These are phyloP conservation scores for Apogon talboti DNA, from an alignment of 2,797 vertebrate genomes.

Conservation along the genomic window DNA sequence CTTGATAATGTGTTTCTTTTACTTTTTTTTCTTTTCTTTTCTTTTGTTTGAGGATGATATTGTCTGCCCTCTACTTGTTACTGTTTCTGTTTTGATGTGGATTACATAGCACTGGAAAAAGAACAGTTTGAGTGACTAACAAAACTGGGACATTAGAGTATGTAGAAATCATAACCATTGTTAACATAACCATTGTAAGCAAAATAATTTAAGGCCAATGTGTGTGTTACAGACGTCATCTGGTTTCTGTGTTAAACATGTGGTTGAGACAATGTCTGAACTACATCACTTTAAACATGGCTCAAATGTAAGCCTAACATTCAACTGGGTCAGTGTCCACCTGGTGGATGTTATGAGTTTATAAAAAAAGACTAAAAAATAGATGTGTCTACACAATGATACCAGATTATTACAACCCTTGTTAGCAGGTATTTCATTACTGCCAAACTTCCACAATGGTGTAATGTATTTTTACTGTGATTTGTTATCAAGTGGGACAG, in stretches of 20 bases:
- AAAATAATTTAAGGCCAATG: too few relatives aligned
- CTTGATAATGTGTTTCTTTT: neutral
- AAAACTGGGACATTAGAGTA: too few relatives aligned
- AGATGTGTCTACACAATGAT: conserved; percentile 27
- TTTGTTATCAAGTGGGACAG: conserved; percentile 53
- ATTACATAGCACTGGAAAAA: neutral
- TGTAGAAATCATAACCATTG: too few relatives aligned
- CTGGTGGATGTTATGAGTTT: neutral
- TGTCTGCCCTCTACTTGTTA: conserved; percentile 21
- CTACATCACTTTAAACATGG: too few relatives aligned
- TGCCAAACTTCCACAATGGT: conserved; percentile 26
- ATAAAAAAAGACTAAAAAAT: conserved; percentile 23
- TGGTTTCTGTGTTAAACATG: too few relatives aligned
- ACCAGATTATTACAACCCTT: conserved; percentile 24
- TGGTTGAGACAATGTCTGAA: too few relatives aligned
- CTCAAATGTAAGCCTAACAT: too few relatives aligned
- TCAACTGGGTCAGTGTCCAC: too few relatives aligned
- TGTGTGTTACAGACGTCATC: too few relatives aligned
- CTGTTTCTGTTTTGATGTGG: conserved; percentile 4
- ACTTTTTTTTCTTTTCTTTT: too few relatives aligned
- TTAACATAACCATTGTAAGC: too few relatives aligned
- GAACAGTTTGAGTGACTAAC: conserved; percentile 16
- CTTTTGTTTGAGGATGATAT: too few relatives aligned
- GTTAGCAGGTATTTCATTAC: conserved; percentile 44
- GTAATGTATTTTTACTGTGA: conserved; percentile 58